A percentile compares a stretch with the other conserved stretches of the same genome.
Evolutionary conservation across 2,888 invertebrate genomes (phyloP).

Genomic region (Athalia rosae): DNA sequence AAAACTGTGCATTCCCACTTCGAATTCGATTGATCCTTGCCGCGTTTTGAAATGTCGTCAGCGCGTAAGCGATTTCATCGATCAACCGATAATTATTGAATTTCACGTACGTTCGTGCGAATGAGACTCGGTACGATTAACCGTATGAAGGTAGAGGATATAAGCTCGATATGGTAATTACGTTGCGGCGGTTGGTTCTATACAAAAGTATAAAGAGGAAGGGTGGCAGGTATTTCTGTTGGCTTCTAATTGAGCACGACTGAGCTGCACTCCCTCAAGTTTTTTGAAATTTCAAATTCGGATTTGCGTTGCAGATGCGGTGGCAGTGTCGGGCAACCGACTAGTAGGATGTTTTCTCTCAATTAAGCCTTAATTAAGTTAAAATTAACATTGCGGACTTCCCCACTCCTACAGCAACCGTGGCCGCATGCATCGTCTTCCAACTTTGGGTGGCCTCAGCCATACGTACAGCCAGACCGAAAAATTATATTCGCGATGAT

Average conservation of each 20-base stretch:
- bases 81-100: too few relatives aligned
- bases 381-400: conserved; percentile 73
- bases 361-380: conserved; percentile 75
- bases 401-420: conserved; percentile 56
- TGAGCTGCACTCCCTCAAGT: conserved; percentile 52
- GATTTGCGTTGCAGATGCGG: conserved; percentile 73
- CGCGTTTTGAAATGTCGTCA: too few relatives aligned
- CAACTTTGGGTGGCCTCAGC: conserved; percentile 72
- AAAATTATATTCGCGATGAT: conserved; percentile 44
- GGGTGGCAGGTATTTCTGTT: conserved; percentile 45
- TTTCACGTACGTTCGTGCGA: neutral
- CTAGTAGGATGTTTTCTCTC: conserved; percentile 73
- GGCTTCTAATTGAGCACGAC: conserved; percentile 45
- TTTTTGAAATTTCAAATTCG: conserved; percentile 74
- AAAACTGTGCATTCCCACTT: too few relatives aligned
- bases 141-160: neutral
- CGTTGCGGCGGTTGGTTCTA: conserved; percentile 21
- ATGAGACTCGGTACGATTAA: neutral
- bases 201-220: neutral
- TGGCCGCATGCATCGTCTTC: conserved; percentile 48
- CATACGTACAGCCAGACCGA: conserved; percentile 62
- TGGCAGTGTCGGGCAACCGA: conserved; percentile 52
- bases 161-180: conserved; percentile 42
- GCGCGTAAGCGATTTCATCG: too few relatives aligned
- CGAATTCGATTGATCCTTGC: too few relatives aligned